Evolutionary conservation across 2,888 invertebrate species (phyloP), one percentile per base, ranked within the genome.

Genomic region (Myopa testacea): DNA sequence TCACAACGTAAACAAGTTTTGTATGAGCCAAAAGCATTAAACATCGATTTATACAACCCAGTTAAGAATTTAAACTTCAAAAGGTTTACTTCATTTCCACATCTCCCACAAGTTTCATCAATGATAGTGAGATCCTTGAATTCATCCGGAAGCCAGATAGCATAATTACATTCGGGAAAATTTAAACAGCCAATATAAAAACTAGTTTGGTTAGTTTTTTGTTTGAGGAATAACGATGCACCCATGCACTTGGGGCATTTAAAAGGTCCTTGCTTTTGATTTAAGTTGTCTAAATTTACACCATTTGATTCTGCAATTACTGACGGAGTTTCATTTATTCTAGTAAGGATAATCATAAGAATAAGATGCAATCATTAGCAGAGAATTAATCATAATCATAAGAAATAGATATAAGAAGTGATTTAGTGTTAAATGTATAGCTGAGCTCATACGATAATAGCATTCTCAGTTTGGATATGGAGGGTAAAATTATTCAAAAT

Each of bases 111-210:
- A n/a, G 90, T 89, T 62, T 94, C 92, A 12, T 93, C 90, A 55
- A 92, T 87, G 6, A 94, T 92, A 82, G 92, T 91, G 1, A 94
- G 90, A 4, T 91, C 91, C 84, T 93, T 92, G 1, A 96, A 92
- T 63, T 91, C 88, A n/a, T 91, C 90, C 0, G 96, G 94, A 67
- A 98, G 90, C 98, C 97, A 98, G 62, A 96, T 90, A 0, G 92
- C 93, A 86, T 94, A 94, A 84, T 92, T 94, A 86, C 98, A 98
- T 16, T 91, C 91, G 0, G 98, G 98, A 88, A 90, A 98, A 7
- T 93, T 93, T 78, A 92, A 89, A 87, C 98, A 98, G 4, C 93
- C 91, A 19, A 97, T 91, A 85, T 91, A 96, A 84, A 91, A 93
- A 60, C 94, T 94, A 16, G 89, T 89, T 0, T 92, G 91, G 82